Evolutionary conservation across 1,140 invertebrate genomes (phyloP).

Genomic region (Sarcophaga peregrina): DNA sequence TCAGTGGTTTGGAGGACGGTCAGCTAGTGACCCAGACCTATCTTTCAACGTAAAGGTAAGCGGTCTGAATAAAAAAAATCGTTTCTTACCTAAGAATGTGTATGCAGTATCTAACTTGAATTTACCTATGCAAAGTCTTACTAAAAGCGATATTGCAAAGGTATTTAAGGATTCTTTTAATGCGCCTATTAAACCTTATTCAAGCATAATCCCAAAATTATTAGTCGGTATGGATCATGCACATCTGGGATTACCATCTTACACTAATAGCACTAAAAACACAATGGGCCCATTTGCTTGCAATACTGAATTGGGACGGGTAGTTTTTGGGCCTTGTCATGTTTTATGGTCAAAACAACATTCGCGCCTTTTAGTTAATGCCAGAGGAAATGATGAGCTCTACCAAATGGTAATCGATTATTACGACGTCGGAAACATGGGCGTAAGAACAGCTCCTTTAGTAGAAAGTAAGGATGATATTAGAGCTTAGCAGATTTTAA

Average conservation of each 20-base stretch:
- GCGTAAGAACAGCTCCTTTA: neutral
- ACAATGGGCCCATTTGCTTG: slow-evolving; percentile 20
- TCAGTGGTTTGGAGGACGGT: slow-evolving; percentile 35
- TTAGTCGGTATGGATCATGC: slow-evolving; percentile 40
- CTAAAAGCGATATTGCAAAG: neutral
- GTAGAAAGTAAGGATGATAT: slow-evolving; percentile 8
- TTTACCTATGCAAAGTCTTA: slow-evolving; percentile 32
- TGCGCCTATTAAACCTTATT: neutral
- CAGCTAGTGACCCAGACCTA: no score
- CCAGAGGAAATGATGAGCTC: neutral
- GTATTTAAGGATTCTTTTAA: neutral
- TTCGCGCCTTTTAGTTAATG: neutral
- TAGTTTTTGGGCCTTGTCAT: slow-evolving; percentile 25
- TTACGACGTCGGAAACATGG: neutral
- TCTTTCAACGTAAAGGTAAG: slow-evolving; percentile 30
- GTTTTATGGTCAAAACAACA: neutral
- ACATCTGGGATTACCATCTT: slow-evolving; percentile 6
- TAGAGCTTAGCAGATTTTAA: neutral
- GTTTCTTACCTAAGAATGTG: neutral
- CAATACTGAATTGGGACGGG: slow-evolving; percentile 39
- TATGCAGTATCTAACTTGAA: slow-evolving; percentile 34
- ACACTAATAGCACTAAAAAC: neutral
- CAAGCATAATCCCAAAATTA: slow-evolving; percentile 18
- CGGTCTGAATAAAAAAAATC: neutral
- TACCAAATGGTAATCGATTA: no score